A percentile compares a stretch with the other conserved stretches of the same genome.
phyloP scores from a whole-genome alignment of 2,797 vertebrate species.

The Nothura maculosa region DNA sequence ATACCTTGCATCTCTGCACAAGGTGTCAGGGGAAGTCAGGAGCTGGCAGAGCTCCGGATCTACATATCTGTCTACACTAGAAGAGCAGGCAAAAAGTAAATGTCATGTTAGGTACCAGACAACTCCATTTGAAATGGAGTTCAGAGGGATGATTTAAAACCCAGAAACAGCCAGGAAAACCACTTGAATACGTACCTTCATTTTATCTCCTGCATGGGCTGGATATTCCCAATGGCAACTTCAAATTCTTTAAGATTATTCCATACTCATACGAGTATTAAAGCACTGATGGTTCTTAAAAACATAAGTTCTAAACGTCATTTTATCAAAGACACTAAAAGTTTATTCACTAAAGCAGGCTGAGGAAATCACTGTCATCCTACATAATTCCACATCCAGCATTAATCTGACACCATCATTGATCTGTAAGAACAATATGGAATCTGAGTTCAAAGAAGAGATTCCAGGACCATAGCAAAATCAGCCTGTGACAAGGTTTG shows the following conservation, averaged over 20 bases:
- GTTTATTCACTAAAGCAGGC: neutral
- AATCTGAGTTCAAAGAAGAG: neutral
- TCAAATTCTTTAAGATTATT: accelerated
- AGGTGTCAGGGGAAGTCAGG: neutral
- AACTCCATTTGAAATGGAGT: neutral
- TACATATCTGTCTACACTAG: neutral
- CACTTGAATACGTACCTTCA: neutral
- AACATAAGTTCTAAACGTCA: neutral
- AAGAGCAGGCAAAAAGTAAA: neutral
- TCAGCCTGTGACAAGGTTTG: neutral
- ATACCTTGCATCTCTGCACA: neutral
- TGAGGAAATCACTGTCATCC: neutral
- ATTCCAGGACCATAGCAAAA: neutral
- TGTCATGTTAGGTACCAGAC: neutral
- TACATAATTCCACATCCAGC: neutral
- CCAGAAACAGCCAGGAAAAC: neutral
- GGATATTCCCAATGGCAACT: neutral
- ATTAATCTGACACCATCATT: neutral
- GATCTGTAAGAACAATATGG: neutral
- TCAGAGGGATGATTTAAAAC: neutral
- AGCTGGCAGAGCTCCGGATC: neutral
- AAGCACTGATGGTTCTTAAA: neutral
- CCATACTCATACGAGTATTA: neutral
- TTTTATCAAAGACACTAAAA: neutral
- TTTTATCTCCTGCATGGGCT: neutral